These are phyloP conservation scores for Dynastes hyllus DNA, from an alignment of 2,888 invertebrate genomes.

Conservation along the genomic window DNA sequence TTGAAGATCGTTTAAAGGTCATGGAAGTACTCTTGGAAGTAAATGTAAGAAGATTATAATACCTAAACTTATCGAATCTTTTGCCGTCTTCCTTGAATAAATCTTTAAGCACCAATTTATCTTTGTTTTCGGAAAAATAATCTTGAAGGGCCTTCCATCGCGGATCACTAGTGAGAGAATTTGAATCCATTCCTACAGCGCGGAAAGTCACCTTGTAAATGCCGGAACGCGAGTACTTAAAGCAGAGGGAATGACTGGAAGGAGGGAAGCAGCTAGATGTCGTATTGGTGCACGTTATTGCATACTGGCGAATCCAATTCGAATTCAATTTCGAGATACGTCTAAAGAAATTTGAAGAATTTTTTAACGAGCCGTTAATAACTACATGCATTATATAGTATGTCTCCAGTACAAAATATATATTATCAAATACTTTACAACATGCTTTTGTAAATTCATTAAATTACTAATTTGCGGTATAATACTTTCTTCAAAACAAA, in stretches of 20 bases:
- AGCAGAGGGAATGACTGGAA: neutral
- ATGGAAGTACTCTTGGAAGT: slow-evolving; percentile 54
- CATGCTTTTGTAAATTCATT: no score
- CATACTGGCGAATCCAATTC: slow-evolving; percentile 18
- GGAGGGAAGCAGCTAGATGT: neutral
- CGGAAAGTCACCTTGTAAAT: slow-evolving; percentile 39
- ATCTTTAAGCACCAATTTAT: slow-evolving; percentile 85
- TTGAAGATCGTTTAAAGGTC: slow-evolving; percentile 53
- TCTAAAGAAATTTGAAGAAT: neutral
- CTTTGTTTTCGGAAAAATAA: slow-evolving; percentile 81
- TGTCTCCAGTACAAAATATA: neutral
- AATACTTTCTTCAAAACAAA: no score
- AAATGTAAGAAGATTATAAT: slow-evolving; percentile 55
- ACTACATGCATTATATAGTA: neutral
- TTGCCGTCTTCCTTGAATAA: slow-evolving; percentile 87
- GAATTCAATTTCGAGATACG: neutral
- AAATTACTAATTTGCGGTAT: no score
- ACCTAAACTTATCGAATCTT: slow-evolving; percentile 95
- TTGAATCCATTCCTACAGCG: slow-evolving; percentile 6
- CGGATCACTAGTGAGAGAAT: neutral
- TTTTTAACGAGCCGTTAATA: neutral
- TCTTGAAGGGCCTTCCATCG: slow-evolving; percentile 83
- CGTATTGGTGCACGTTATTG: neutral
- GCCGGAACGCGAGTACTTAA: neutral
- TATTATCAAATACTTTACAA: no score